Evolutionary conservation across 2,888 invertebrate species (phyloP), one percentile per base, ranked within the genome.

Genomic region (Acanthopleura granulata): DNA sequence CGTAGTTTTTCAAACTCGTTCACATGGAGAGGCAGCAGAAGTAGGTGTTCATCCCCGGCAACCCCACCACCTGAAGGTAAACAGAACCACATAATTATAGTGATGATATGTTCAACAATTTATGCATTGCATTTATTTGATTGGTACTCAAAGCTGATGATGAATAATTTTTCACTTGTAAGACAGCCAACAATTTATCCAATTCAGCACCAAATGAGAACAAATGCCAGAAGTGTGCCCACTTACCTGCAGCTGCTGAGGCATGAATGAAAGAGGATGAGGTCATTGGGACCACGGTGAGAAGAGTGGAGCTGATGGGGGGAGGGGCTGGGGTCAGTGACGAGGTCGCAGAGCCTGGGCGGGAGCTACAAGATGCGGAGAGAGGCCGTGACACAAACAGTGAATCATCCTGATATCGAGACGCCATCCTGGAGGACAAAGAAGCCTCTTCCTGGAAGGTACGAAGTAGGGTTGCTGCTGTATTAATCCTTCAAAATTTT

Each of bases 61-160:
- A 89, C 80, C n/a, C 89, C 89, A 27, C 89, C 89, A 73, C 89
- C 90, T 89, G 79, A 40, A 40, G 9, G 3, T 74, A 81, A 18
- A 78, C 40, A 40, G 9, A 40, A 40, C 40, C 9, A 9, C 40
- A 40, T 40, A 40, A 40, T 40, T 40, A 57, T 57, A 57, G 3
- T 57, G 1, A 57, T 22, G 22, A 3, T 12, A 57, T 9, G 1
- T 57, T 57, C 22, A 40, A 40, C 40, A 40, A 40, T 40, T 40
- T 40, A 40, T 40, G 3, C 9, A 40, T n/a, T 40, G 40, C 40
- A 40, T 40, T 9, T 40, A 40, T 3, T 40, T 9, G 9, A 40
- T 3, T 40, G 40, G 40, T 40, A 9, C 4, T 40, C 9, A 40
- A 40, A 40, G 40, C 9, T 40, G 40, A 6, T 40, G 40, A 6